These are phyloP conservation scores for Budorcas taxicolor DNA, from an alignment of 2,113 vertebrate genomes.

Conservation along the genomic window DNA sequence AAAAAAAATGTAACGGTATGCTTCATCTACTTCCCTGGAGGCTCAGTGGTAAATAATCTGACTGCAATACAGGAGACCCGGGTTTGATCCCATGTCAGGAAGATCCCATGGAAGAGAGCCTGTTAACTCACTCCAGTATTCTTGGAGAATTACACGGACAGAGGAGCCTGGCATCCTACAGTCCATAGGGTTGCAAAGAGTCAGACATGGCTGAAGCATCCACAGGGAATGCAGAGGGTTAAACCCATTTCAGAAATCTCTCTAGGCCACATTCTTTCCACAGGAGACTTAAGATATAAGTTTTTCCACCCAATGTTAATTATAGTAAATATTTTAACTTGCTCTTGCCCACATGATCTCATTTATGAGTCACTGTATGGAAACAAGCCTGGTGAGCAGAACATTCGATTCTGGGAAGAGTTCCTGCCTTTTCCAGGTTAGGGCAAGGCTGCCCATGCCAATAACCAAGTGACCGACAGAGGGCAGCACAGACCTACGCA, in stretches of 20 bases:
- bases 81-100: background rate
- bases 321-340: slow-evolving; percentile 42
- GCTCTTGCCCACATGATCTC: background rate
- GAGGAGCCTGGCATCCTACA: background rate
- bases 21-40: background rate
- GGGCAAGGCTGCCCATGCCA: accelerated
- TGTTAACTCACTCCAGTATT: background rate
- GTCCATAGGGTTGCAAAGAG: background rate
- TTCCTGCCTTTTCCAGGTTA: background rate
- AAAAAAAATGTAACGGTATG: background rate
- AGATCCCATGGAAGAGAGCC: background rate
- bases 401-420: background rate
- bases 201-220: background rate
- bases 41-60: background rate
- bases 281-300: background rate
- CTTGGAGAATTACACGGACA: background rate
- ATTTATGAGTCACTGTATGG: slow-evolving; percentile 10
- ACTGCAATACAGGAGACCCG: background rate
- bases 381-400: background rate
- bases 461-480: slow-evolving; percentile 11
- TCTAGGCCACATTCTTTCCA: background rate
- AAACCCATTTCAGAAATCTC: background rate
- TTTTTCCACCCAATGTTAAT: slow-evolving; percentile 3
- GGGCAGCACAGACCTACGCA: background rate
- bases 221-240: background rate